Conservation (phyloP, 2,113 vertebrate genomes). For the Petaurus breviceps region DNA sequence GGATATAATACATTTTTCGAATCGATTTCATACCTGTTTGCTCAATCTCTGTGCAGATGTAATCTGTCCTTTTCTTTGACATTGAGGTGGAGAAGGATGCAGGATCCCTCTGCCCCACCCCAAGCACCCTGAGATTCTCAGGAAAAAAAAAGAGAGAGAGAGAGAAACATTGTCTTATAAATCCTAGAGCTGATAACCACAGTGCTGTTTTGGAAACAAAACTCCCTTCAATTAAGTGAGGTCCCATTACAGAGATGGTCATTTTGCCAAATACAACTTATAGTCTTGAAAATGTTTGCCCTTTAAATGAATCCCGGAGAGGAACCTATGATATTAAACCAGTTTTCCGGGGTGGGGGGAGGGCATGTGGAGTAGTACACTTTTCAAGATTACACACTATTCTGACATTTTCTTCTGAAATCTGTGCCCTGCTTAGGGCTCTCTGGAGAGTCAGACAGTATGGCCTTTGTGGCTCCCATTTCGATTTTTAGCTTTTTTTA, state of each 20-base stretch:
- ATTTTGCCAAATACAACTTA: background rate
- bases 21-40: background rate
- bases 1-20: background rate
- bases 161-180: background rate
- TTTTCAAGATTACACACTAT: background rate
- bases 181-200: background rate
- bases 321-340: background rate
- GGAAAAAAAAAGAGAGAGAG: background rate
- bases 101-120: background rate
- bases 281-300: background rate
- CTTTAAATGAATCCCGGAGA: background rate
- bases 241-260: constrained; percentile 3
- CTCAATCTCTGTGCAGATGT: background rate
- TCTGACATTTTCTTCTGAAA: background rate
- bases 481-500: background rate
- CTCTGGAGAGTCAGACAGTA: background rate
- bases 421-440: background rate
- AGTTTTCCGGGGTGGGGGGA: background rate
- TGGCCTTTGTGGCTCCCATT: background rate
- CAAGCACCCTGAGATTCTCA: background rate
- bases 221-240: constrained; percentile 8
- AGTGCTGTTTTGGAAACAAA: constrained; percentile 32
- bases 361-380: background rate
- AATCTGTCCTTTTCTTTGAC: background rate
- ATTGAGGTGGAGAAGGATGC: background rate